Percentiles rank a stretch among this genome's conserved stretches.
Conservation (phyloP, 2,113 vertebrate species). For the rat (Rattus norvegicus) region GRCr8 NC_086038.1:19251001-19251500, state of each 20-base stretch:
- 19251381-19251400: neutral
- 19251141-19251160: too few species aligned
- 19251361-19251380: neutral
- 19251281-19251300: neutral
- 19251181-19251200: too few species aligned
- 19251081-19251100: fast-evolving
- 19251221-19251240: neutral
- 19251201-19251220: too few species aligned
- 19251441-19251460: neutral
- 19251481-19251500: too few species aligned
- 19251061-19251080: too few species aligned
- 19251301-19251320: neutral
- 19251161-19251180: too few species aligned
- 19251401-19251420: neutral
- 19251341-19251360: neutral
- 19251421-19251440: neutral
- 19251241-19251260: neutral
- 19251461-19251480: neutral
- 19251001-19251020: neutral
- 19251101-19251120: fast-evolving
- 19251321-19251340: neutral
- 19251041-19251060: neutral
- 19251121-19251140: too few species aligned
- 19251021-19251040: neutral
- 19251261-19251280: neutral